Percentiles rank a stretch among this genome's conserved stretches.
Conservation (phyloP, 2,113 vertebrate genomes). For the Ameiurus melas region DNA sequence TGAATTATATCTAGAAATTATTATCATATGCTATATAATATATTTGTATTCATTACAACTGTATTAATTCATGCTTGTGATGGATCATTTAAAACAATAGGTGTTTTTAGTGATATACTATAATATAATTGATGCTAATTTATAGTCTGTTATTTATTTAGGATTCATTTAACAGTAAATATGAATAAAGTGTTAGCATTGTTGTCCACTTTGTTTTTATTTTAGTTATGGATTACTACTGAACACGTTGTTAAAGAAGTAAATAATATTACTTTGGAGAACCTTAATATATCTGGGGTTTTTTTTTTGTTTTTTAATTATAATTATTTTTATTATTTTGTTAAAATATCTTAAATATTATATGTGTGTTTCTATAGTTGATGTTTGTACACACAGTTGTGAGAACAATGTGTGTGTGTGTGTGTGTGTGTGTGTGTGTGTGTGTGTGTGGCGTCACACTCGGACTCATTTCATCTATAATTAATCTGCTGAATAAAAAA, state of each 20-base stretch:
- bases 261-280: not conserved
- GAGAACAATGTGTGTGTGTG: not conserved
- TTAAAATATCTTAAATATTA: no score
- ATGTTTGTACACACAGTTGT: not conserved
- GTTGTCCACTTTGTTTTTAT: not conserved
- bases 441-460: not conserved
- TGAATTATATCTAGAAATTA: no score
- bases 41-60: no score
- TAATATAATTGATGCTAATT: no score
- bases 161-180: no score
- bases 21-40: no score
- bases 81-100: no score
- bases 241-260: not conserved
- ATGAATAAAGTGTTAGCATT: no score
- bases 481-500: conserved; percentile 38
- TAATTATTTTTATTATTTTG: not conserved
- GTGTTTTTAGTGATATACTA: no score
- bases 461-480: conserved; percentile 33
- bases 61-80: no score
- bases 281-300: not conserved
- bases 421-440: not conserved
- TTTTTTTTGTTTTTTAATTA: not conserved
- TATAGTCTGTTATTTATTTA: no score
- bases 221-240: not conserved
- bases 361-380: no score